phyloP scores from a whole-genome alignment of 2,113 vertebrate genomes.

The Willisornis vidua region DNA sequence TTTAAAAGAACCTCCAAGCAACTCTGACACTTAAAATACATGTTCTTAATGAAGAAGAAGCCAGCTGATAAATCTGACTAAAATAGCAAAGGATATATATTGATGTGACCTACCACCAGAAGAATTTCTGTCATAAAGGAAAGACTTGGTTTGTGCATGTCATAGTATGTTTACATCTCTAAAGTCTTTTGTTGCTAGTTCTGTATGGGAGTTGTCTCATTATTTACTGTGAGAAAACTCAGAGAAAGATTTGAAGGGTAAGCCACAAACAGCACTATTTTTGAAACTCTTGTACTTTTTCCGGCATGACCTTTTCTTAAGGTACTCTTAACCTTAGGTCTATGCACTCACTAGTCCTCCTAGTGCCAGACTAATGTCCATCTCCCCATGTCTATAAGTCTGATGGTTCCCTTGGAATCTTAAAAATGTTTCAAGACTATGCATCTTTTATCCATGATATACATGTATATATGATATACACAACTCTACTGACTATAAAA shows the following conservation, averaged over 20 bases:
- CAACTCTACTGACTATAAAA: background rate
- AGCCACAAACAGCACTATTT: constrained; percentile 14
- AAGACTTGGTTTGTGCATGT: background rate
- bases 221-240: background rate
- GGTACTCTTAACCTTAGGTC: background rate
- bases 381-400: background rate
- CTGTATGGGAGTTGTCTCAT: background rate
- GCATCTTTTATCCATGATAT: background rate
- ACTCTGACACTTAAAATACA: background rate
- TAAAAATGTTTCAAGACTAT: background rate
- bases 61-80: background rate
- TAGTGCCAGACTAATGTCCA: background rate
- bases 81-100: background rate
- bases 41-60: background rate
- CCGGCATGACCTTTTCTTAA: background rate
- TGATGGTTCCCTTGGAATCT: background rate
- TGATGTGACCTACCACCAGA: background rate
- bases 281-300: background rate
- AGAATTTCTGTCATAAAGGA: background rate
- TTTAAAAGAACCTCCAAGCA: background rate
- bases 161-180: background rate
- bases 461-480: background rate
- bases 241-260: background rate
- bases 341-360: background rate
- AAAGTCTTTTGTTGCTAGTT: background rate